phyloP scores from a whole-genome alignment of 1,140 invertebrate genomes.

The Epicauta chinensis region DNA sequence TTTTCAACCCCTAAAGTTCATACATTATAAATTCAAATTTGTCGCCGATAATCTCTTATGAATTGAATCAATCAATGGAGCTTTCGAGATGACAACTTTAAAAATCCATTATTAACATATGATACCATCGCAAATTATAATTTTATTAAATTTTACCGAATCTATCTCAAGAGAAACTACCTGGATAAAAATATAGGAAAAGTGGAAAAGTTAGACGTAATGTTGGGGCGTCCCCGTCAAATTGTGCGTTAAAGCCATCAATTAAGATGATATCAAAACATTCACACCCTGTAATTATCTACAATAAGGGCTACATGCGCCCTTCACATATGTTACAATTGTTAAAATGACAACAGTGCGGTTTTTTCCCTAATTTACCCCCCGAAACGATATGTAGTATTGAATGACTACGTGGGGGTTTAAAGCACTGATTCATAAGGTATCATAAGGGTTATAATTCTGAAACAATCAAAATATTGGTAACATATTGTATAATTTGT shows the following conservation, averaged over 20 bases:
- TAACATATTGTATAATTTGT: slow-evolving; percentile 18
- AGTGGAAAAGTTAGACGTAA: too few relatives aligned
- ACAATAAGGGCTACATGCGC: background rate
- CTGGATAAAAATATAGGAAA: too few relatives aligned
- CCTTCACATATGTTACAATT: slow-evolving; percentile 12
- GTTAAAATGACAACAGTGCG: slow-evolving; percentile 1
- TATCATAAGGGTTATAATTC: slow-evolving; percentile 5
- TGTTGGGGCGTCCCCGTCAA: too few relatives aligned
- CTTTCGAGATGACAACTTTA: slow-evolving; percentile 7
- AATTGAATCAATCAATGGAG: slow-evolving; percentile 14
- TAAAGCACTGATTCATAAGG: slow-evolving; percentile 10
- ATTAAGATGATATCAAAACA: slow-evolving; percentile 7
- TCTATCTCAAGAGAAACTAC: too few relatives aligned
- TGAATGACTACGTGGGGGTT: background rate
- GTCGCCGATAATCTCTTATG: slow-evolving; percentile 10
- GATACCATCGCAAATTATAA: background rate
- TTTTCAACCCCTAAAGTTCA: slow-evolving; percentile 5
- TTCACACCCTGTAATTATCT: slow-evolving; percentile 15
- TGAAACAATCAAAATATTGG: slow-evolving; percentile 4
- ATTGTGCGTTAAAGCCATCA: background rate
- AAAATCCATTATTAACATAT: slow-evolving; percentile 7
- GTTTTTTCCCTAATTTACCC: slow-evolving; percentile 1
- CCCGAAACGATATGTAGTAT: background rate
- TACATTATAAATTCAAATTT: slow-evolving; percentile 14
- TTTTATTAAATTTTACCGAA: too few relatives aligned